Conservation (phyloP, 2,797 vertebrate genomes). For the Falco naumanni region DNA sequence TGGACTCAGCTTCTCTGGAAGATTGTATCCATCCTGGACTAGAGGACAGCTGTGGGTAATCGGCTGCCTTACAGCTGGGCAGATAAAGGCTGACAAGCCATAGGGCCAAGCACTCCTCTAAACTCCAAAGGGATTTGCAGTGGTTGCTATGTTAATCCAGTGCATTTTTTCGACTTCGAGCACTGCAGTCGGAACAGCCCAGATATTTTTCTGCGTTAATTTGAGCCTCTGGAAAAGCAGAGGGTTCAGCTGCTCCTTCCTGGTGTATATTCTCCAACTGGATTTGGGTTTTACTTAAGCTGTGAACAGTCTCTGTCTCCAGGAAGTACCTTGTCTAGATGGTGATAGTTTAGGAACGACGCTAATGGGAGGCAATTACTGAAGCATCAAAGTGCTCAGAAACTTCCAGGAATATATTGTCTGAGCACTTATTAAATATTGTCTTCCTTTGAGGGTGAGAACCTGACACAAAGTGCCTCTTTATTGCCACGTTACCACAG, state of each 20-base stretch:
- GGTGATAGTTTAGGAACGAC: background rate
- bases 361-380: background rate
- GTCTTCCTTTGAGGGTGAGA: background rate
- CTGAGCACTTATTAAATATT: background rate
- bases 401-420: background rate
- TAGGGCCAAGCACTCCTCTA: background rate
- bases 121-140: background rate
- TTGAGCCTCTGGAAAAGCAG: background rate
- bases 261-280: background rate
- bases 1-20: background rate
- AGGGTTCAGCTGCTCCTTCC: background rate
- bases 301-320: background rate
- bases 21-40: background rate
- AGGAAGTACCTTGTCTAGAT: background rate
- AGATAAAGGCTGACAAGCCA: background rate
- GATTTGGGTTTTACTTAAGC: background rate
- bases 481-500: background rate
- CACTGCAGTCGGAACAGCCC: background rate
- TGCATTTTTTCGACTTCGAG: background rate
- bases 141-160: background rate
- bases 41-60: background rate
- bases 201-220: background rate
- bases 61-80: accelerated
- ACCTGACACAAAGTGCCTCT: background rate
- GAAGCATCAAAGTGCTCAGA: background rate